Conservation (phyloP, 2,113 vertebrate species). For the Catagonus wagneri region DNA sequence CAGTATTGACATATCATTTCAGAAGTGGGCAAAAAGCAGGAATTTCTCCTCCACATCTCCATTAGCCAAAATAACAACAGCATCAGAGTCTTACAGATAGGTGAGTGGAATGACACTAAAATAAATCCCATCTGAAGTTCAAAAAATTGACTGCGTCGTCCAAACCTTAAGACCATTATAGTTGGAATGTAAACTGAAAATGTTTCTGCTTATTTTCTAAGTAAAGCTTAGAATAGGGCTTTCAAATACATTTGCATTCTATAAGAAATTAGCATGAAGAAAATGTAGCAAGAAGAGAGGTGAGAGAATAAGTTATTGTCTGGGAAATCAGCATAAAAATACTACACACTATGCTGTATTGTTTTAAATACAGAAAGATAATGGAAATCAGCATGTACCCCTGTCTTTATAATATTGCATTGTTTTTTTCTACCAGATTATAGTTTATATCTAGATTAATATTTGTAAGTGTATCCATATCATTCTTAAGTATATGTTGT, state of each 20-base stretch:
- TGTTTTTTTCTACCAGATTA: background rate
- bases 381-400: background rate
- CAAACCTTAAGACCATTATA: background rate
- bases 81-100: background rate
- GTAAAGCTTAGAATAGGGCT: background rate
- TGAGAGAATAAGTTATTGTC: background rate
- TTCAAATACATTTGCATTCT: background rate
- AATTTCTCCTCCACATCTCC: background rate
- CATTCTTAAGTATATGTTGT: background rate
- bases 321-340: background rate
- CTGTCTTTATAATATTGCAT: background rate
- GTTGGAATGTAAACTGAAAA: background rate
- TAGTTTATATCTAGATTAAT: background rate
- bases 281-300: background rate
- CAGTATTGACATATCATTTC: background rate
- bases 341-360: background rate
- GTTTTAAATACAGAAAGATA: background rate
- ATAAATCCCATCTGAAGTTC: background rate
- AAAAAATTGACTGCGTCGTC: background rate
- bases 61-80: background rate
- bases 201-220: background rate
- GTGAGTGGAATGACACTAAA: background rate
- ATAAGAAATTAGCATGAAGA: background rate
- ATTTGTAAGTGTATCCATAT: background rate
- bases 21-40: background rate